Evolutionary conservation across 2,113 vertebrate genomes (phyloP), one percentile per base, ranked within the genome.

Genomic region (Cololabis saira): DNA sequence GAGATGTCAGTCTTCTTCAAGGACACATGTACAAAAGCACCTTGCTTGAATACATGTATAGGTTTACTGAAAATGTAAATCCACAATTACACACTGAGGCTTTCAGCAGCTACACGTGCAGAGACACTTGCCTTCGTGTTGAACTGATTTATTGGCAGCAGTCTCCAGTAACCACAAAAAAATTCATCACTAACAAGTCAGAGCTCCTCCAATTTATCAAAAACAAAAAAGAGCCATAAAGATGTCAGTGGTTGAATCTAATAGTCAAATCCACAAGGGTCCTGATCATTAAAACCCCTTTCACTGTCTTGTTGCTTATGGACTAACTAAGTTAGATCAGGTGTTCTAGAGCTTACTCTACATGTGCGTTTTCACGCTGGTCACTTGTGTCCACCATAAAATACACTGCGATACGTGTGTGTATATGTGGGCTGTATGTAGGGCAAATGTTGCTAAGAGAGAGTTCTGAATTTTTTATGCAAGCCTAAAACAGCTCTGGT

Each of bases 401-500:
- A 78, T 68, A 75, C 80, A 61, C 56, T 55, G 12, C 45, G 79
- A 68, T 66, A 78, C 77, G 68, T 66, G 79, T 47, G 15, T 81
- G 57, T 68, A 82, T 83, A 57, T 71, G 10, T 11, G 8, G 61
- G 80, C 78, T 51, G 64, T 89, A 92, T 91, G 79, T 91, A 90
- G 91, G 90, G 75, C 87, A 19, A 88, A 88, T 85, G 84, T 80
- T 88, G 82, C 79, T 67, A 62, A 86, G 85, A 86, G 86, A 87
- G 75, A 72, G 76, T 71, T 53, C 58, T 92, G 82, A 85, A 91
- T 90, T 90, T 91, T 92, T 92, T 74, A 91, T 92, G 85, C 15
- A 15, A 85, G 56, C 78, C 83, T 80, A 87, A 89, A 91, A 87
- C 82, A 86, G 86, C 84, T 84, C 77, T 73, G 77, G 71, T 89